Percentiles rank a stretch among this genome's conserved stretches.
Conservation (phyloP, 2,888 invertebrate species). For the Drosophila colorata region DNA sequence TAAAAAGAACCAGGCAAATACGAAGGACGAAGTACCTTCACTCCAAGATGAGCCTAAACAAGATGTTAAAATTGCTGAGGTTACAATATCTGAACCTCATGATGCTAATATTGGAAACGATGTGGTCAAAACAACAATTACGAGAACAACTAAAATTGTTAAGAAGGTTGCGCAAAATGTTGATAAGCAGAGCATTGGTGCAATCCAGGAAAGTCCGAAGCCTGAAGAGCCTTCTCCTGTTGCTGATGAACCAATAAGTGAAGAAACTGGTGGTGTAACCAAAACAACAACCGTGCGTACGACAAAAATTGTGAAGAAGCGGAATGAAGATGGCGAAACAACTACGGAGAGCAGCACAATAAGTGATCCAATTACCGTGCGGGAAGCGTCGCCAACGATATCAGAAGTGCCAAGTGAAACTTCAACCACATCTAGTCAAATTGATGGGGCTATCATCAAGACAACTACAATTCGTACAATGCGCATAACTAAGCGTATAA, state of each 20-base stretch:
- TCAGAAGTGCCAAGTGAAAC: conserved; percentile 67
- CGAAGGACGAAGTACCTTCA: conserved; percentile 11
- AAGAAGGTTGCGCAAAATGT: conserved; percentile 76
- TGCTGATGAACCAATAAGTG: conserved; percentile 31
- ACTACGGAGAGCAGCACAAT: conserved; percentile 64
- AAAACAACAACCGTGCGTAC: conserved; percentile 83
- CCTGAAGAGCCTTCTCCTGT: conserved; percentile 10
- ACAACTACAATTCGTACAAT: conserved; percentile 84
- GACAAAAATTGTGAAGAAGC: conserved; percentile 80
- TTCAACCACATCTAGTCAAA: conserved; percentile 73
- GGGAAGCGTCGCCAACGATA: conserved; percentile 67
- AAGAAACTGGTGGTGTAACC: conserved; percentile 65
- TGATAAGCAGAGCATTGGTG: conserved; percentile 46
- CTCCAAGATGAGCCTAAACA: conserved; percentile 10
- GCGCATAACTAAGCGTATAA: conserved; percentile 79
- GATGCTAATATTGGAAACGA: conserved; percentile 51
- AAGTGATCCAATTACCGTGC: conserved; percentile 71
- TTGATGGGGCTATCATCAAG: conserved; percentile 80
- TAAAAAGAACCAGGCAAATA: neutral
- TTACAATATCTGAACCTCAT: conserved; percentile 9
- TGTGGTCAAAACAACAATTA: conserved; percentile 78
- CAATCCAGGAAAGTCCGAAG: conserved; percentile 21
- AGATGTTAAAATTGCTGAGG: conserved; percentile 3
- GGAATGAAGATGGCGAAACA: conserved; percentile 73
- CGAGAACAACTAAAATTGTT: conserved; percentile 80